Conservation (phyloP, 2,888 invertebrate genomes). For the Masnerella sp. region DNA sequence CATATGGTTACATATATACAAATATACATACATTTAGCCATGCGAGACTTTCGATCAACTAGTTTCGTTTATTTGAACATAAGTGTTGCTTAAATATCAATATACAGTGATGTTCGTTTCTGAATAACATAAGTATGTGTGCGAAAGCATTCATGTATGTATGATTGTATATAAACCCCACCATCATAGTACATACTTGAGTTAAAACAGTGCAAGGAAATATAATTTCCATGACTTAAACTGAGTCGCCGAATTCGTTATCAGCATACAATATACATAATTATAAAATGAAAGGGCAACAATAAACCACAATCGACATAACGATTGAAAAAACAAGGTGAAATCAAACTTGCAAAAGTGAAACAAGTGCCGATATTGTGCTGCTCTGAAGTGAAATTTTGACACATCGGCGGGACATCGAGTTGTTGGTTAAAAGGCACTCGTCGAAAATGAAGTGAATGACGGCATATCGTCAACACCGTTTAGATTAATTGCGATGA, state of each 20-base stretch:
- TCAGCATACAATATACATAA: constrained; percentile 24
- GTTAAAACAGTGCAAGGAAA: constrained; percentile 32
- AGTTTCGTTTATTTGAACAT: background rate
- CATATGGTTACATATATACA: constrained; percentile 47
- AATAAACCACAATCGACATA: background rate
- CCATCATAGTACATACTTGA: constrained; percentile 54
- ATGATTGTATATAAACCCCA: constrained; percentile 58
- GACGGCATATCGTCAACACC: constrained; percentile 44
- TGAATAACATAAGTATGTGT: constrained; percentile 3
- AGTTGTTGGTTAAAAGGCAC: constrained; percentile 73
- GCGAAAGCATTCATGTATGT: constrained; percentile 43
- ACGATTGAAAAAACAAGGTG: constrained; percentile 4
- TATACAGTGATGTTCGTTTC: too few relatives aligned
- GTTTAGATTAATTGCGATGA: constrained; percentile 61
- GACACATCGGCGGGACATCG: constrained; percentile 65
- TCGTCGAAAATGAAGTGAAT: constrained; percentile 71
- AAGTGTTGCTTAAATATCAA: too few relatives aligned
- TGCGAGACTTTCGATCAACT: constrained; percentile 25
- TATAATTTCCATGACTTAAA: constrained; percentile 37
- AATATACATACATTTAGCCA: constrained; percentile 43
- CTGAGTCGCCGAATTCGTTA: constrained; percentile 13
- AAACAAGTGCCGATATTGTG: constrained; percentile 41
- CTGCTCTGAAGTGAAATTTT: constrained; percentile 58
- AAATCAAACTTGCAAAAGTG: constrained; percentile 32
- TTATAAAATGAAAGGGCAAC: constrained; percentile 3